Conservation (phyloP, 2,113 vertebrate genomes). For the Platichthys stellatus region DNA sequence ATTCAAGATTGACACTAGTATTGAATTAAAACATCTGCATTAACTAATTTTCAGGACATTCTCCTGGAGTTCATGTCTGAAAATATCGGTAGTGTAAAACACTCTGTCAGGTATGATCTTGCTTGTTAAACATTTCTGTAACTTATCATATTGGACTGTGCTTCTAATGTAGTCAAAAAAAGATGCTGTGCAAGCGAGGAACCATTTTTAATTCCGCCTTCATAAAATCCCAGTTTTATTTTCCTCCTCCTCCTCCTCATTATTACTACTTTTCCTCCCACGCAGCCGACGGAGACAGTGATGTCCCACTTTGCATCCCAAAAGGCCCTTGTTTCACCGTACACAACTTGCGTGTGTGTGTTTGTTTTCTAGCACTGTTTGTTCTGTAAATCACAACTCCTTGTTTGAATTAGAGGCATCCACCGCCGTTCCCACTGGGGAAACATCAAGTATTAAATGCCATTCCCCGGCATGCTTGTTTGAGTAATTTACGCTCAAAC, state of each 20-base stretch:
- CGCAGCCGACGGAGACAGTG: conserved; percentile 1
- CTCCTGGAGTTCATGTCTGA: too few species aligned
- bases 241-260: background rate
- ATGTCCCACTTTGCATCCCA: conserved; percentile 67
- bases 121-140: background rate
- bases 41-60: too few species aligned
- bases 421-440: conserved; percentile 60
- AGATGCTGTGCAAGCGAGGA: background rate
- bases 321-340: conserved; percentile 22
- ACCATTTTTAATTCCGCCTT: background rate
- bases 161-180: background rate
- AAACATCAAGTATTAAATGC: conserved; percentile 74
- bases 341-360: conserved; percentile 48
- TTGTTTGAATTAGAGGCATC: conserved; percentile 70
- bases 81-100: too few species aligned
- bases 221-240: conserved; percentile 1
- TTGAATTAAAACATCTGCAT: too few species aligned
- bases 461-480: conserved; percentile 75
- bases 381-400: conserved; percentile 60
- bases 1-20: too few species aligned
- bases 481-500: conserved; percentile 81
- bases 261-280: background rate
- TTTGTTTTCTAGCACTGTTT: conserved; percentile 70
- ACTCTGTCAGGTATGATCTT: background rate
- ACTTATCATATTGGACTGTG: background rate